Evolutionary conservation across 2,888 invertebrate species (phyloP), one percentile per base, ranked within the genome.

Genomic region (Hirtodrosophila histrioides): DNA sequence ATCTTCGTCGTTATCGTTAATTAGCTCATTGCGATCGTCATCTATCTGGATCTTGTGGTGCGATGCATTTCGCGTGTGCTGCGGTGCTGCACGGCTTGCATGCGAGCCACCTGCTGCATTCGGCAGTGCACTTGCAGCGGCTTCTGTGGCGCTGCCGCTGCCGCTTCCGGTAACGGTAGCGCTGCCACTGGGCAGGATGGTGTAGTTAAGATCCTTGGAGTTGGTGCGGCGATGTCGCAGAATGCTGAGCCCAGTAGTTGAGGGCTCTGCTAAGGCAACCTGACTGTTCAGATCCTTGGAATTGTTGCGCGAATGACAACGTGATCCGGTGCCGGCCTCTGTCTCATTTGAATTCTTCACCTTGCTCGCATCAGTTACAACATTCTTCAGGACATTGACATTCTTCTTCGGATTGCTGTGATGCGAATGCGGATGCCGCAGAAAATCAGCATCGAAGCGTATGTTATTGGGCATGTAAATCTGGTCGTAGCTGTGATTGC

Each of bases 181-280:
- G 41, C 53, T 39, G 57, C 60, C 49, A 36, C 45, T 10, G 31
- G 86, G 67, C 65, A 78, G 74, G 36, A 72, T 57, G 48, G 75
- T 66, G 46, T 89, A 78, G 76, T 91, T 91, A 5, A 91, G 78
- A 79, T 94, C 94, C 78, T 92, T 92, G n/a, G 94, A 94, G 80
- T 93, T 93, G 39, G 94, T 94, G 78, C 94, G 92, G 4, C 94
- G 92, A 90, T 94, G 94, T 1, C 94, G 92, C 67, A 94, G 89
- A 40, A 91, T 92, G 65, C 87, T 90, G 31, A 90, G 69, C 10
- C 88, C 81, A 39, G 81, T 75, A 40, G 78, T 12, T 8, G 62
- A 45, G 3, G 48, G 31, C 35, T 69, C 80, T 23, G 68, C 9
- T 12, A 72, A 56, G 69, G 71, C 44, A 17, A 67, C 63, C 56